Conservation (phyloP, 23 tunicate species). For the Styela clava region DNA sequence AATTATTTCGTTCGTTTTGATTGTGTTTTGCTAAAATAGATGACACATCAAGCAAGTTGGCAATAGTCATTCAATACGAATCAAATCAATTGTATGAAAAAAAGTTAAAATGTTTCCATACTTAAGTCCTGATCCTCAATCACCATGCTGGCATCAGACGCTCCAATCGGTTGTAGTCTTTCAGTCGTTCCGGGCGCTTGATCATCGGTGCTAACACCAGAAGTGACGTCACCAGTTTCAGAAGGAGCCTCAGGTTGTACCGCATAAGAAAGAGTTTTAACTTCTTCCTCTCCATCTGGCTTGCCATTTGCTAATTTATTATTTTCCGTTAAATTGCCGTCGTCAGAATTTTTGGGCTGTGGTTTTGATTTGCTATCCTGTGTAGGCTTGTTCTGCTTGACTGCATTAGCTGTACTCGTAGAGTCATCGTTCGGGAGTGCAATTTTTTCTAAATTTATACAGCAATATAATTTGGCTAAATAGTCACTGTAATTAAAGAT, state of each 20-base stretch:
- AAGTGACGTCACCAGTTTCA: slow-evolving; percentile 17
- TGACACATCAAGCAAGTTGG: no score
- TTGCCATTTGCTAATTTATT: background rate
- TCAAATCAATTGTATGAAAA: no score
- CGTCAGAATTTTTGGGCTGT: background rate
- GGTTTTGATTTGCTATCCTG: background rate
- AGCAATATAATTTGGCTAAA: no score
- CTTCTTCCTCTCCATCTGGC: background rate
- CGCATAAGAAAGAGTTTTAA: background rate
- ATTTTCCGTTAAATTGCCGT: background rate
- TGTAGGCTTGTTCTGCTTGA: background rate
- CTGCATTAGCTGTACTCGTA: background rate
- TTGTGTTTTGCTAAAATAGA: no score
- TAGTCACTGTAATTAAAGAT: no score
- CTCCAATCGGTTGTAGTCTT: slow-evolving; percentile 88
- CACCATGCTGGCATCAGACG: slow-evolving; percentile 89
- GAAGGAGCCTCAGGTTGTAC: background rate
- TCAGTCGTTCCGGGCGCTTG: slow-evolving; percentile 41
- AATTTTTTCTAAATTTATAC: background rate
- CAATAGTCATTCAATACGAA: no score
- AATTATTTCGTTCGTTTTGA: no score
- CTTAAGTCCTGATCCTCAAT: slow-evolving; percentile 69
- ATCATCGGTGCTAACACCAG: slow-evolving; percentile 37
- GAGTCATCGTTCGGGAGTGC: background rate
- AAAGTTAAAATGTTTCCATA: background rate